Evolutionary conservation across 1,140 invertebrate species (phyloP), one percentile per base, ranked within the genome.

Genomic region (Hestina assimilis): DNA sequence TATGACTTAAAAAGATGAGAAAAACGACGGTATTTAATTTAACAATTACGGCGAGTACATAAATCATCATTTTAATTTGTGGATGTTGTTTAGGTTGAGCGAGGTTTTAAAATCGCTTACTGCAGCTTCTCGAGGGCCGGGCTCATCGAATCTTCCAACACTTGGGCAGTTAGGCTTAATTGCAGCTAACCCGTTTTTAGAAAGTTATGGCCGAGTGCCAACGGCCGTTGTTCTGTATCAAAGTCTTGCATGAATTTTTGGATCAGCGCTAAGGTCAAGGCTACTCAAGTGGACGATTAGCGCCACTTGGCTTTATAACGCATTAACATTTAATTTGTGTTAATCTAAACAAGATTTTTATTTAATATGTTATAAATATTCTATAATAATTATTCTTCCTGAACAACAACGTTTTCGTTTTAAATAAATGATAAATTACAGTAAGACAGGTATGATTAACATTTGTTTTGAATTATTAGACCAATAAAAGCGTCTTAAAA

Each of bases 151-250:
- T 54, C 54, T 24, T 58, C 66, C 21, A 23, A 21, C 40, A 23
- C 40, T 42, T 42, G 26, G 67, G 65, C 66, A 63, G 54, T 72
- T 67, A 57, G 62, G 50, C 59, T 78, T 78, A 81, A 79, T 79
- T 81, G 69, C 79, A 80, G 68, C 68, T 75, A 73, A 74, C 62
- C 63, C 61, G 64, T 79, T 77, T 81, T 77, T 77, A 80, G 77
- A 82, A 79, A 80, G 75, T 74, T 76, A 75, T 85, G 82, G 79
- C 69, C 48, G 66, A 11, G 52, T 38, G 78, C 82, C 79, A 83
- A 69, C 56, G 67, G 70, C 58, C 66, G 62, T 75, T 77, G 74
- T 60, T 68, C 62, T 69, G 69, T 67, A 70, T 72, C 63, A 69
- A 69, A 48, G 62, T 59, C 59, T 72, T 66, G 62, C 63, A 63